Percentiles rank a stretch among this genome's conserved stretches.
These are phyloP conservation scores for Fissipunctia ypsillon DNA, from an alignment of 2,888 invertebrate genomes.

Conservation along the genomic window DNA sequence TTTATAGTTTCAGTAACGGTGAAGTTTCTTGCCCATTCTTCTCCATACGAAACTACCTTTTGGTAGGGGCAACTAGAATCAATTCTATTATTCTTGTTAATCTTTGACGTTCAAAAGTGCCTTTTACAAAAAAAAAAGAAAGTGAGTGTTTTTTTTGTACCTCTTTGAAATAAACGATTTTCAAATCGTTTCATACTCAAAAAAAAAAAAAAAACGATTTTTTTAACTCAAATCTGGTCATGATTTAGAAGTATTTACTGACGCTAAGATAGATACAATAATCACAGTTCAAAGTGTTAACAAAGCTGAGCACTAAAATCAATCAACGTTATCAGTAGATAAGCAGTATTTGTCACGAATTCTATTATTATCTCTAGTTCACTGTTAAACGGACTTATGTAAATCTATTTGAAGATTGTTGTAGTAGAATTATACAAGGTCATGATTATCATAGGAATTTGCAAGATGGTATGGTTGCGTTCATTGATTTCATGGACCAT, in stretches of 20 bases:
- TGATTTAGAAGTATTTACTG: neutral
- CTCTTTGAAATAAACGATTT: too few species aligned
- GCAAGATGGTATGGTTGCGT: neutral
- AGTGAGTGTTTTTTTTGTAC: too few species aligned
- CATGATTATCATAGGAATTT: constrained; percentile 19
- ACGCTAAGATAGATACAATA: neutral
- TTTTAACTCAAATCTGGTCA: too few species aligned
- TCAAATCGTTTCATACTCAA: too few species aligned
- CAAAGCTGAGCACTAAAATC: constrained; percentile 16
- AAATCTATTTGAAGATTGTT: constrained; percentile 25
- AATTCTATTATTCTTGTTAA: too few species aligned
- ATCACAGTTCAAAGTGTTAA: neutral
- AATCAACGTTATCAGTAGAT: constrained; percentile 22
- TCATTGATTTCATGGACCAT: constrained; percentile 7
- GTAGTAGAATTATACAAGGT: neutral
- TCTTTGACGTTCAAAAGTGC: too few species aligned
- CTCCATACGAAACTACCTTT: too few species aligned
- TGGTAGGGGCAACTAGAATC: too few species aligned
- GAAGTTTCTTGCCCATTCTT: too few species aligned
- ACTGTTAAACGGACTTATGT: constrained; percentile 29
- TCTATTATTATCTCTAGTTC: constrained; percentile 30
- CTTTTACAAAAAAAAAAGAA: too few species aligned
- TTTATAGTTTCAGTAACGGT: neutral
- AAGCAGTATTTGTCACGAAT: constrained; percentile 32
- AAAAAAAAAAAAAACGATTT: too few species aligned